Conservation (phyloP, 2,888 invertebrate genomes). For the Eilema griseolum region DNA sequence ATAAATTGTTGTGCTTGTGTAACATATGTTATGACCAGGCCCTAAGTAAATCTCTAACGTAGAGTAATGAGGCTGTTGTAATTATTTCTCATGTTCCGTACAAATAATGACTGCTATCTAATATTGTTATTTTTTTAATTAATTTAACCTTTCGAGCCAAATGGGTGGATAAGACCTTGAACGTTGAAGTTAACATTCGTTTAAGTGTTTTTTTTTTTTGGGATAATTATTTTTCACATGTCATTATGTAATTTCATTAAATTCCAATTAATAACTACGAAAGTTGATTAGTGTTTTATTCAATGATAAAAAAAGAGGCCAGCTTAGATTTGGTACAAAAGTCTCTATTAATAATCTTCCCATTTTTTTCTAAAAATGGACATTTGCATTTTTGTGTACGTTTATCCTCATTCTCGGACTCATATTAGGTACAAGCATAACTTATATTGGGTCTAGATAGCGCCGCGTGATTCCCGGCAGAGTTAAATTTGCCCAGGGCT, state of each 20-base stretch:
- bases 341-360: too few species aligned
- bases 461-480: too few species aligned
- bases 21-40: not conserved
- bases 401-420: too few species aligned
- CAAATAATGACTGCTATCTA: slow-evolving; percentile 12
- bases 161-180: slow-evolving; percentile 5
- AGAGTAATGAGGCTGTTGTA: not conserved
- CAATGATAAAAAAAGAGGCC: too few species aligned
- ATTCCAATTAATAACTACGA: not conserved
- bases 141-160: slow-evolving; percentile 7
- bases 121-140: slow-evolving; percentile 7
- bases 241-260: not conserved
- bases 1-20: too few species aligned
- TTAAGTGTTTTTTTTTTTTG: not conserved
- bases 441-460: too few species aligned
- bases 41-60: not conserved
- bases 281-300: too few species aligned
- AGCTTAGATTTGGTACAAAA: too few species aligned
- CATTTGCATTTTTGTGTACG: too few species aligned
- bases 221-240: not conserved
- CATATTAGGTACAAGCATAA: too few species aligned
- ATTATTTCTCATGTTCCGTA: slow-evolving; percentile 11
- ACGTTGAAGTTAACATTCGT: not conserved
- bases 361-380: too few species aligned
- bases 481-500: too few species aligned